Base-by-base conservation (phyloP, 2,113 vertebrate genomes). In the Aythya baeri region DNA sequence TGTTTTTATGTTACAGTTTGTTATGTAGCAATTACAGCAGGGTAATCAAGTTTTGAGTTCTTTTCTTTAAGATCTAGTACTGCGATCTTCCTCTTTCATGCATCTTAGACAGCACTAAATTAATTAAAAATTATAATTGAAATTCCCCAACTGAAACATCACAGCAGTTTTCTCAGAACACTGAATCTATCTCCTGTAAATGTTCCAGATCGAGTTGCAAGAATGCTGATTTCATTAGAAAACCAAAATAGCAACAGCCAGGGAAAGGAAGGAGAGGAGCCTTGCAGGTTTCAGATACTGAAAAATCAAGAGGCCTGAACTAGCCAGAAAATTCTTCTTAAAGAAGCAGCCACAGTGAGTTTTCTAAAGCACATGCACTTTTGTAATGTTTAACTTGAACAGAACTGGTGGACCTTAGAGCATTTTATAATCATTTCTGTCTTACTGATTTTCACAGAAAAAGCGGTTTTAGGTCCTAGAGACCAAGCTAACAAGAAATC, bases 201-300 rank as follows among this genome's bases (percentile, higher is more conserved):
- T 71, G 70, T 62, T 93, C 83, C 58, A 62, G 81, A 87, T 77
- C 4, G 0, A 88, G 90, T 89, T 95, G 77, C 93, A 92, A 96
- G 74, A 94, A 92, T 50, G 86, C 58, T 95, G 77, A 94, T 95
- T 96, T 95, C 77, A 94, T 96, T 97, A 93, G 83, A 73, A 96
- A 85, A 52, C 67, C 70, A 78, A 93, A 96, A 90, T 36, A 95
- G 93, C 66, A 83, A 62, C 66, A 66, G 32, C 50, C 73, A n/a
- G 57, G 67, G 72, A 52, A 57, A 91, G 13, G 17, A 59, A 58
- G 65, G 13, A 59, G 88, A 93, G 29, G n/a, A 86, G 32, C 78
- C 65, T 75, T 73, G 68, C n/a, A 11, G 34, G 79, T 63, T 66
- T 61, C 59, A 86, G 87, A 63, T 80, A 71, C 0, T 77, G 61